Conservation (phyloP, 2,888 invertebrate species). For the Drosophila paranaensis region DNA sequence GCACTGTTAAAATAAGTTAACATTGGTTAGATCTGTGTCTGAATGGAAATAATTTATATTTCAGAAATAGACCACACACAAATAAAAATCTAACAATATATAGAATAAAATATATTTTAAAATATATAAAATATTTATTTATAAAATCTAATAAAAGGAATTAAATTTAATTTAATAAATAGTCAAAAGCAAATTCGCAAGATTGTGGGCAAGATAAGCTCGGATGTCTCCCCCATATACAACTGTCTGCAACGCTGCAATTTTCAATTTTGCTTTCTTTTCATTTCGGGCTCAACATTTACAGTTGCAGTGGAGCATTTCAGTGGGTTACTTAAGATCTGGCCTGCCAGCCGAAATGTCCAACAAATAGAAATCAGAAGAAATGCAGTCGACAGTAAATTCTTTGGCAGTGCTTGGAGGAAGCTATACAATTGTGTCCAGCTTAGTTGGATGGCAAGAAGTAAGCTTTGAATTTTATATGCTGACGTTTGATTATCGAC, state of each 20-base stretch:
- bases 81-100: no score
- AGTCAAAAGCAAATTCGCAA: background rate
- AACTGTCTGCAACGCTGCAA: background rate
- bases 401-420: conserved; percentile 18
- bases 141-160: no score
- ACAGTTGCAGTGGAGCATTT: conserved; percentile 1
- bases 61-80: no score
- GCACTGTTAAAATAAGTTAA: no score
- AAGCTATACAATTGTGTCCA: conserved; percentile 33
- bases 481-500: conserved; percentile 79
- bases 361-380: conserved; percentile 33
- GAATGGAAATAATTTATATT: no score
- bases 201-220: background rate
- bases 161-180: background rate
- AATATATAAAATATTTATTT: no score
- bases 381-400: conserved; percentile 37
- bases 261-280: background rate
- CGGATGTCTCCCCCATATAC: background rate
- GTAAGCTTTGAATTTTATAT: conserved; percentile 71
- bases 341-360: conserved; percentile 27
- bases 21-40: no score
- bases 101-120: no score
- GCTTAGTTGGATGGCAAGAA: conserved; percentile 46
- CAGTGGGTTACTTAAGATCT: conserved; percentile 22
- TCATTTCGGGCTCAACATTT: conserved; percentile 5